Percentiles rank a stretch among this genome's conserved stretches.
Evolutionary conservation across 2,888 invertebrate species (phyloP).

Genomic region (Diaphora mendica): DNA sequence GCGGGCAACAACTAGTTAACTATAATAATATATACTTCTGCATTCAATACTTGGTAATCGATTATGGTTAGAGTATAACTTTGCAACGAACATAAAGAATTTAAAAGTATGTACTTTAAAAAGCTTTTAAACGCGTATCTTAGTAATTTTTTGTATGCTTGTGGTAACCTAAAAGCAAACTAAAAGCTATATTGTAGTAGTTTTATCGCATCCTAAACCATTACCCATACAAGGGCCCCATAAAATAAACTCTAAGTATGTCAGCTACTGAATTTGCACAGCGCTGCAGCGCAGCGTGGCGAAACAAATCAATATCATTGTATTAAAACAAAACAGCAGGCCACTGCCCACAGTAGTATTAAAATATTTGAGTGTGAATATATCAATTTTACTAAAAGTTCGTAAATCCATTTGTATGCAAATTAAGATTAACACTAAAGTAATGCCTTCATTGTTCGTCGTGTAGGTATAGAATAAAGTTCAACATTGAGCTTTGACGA

Average conservation of each 20-base stretch:
- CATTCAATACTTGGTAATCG: no score
- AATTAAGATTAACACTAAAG: conserved; percentile 46
- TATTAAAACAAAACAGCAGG: conserved; percentile 4
- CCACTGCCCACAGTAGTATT: conserved; percentile 21
- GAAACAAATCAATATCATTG: background rate
- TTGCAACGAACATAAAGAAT: background rate
- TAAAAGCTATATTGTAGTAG: background rate
- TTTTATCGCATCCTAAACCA: background rate
- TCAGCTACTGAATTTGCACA: conserved; percentile 54
- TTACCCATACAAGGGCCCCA: background rate
- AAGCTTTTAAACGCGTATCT: background rate
- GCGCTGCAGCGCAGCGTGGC: background rate
- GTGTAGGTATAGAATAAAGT: conserved; percentile 43
- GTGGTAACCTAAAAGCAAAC: background rate
- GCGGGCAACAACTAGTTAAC: no score
- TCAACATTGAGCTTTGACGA: conserved; percentile 41
- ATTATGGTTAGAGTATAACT: background rate
- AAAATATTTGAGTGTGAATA: conserved; percentile 29
- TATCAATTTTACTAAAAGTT: conserved; percentile 42
- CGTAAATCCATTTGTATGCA: conserved; percentile 42
- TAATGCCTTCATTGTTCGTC: conserved; percentile 44
- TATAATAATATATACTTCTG: no score
- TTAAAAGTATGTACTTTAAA: background rate
- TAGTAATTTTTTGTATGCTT: background rate
- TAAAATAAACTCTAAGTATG: background rate